A percentile compares a stretch with the other conserved stretches of the same genome.
phyloP scores from a whole-genome alignment of 2,113 vertebrate species.

The Chrysemys picta region DNA sequence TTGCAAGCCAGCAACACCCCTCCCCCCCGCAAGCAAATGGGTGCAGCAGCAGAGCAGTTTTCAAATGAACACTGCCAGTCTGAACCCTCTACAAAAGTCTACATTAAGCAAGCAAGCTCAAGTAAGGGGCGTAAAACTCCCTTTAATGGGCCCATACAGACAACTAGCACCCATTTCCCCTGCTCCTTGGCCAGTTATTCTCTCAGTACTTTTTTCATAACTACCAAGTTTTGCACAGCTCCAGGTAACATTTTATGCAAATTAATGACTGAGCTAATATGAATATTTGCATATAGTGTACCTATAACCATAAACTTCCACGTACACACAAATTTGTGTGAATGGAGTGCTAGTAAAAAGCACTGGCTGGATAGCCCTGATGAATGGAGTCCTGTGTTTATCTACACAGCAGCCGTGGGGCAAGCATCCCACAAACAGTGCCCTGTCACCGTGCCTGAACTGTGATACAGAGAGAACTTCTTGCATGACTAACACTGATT shows the following conservation, averaged over 20 bases:
- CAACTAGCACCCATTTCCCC: background rate
- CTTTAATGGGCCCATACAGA: background rate
- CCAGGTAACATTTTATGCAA: background rate
- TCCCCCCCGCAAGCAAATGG: background rate
- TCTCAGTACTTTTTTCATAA: background rate
- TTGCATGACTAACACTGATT: background rate
- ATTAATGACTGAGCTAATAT: background rate
- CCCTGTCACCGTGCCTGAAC: conserved; percentile 7
- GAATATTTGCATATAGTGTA: background rate
- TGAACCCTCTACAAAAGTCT: too few species aligned
- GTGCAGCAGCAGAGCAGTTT: background rate
- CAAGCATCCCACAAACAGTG: conserved; percentile 11
- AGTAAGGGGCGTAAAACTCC: background rate
- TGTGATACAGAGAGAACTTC: background rate
- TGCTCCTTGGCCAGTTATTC: background rate
- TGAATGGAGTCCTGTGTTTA: background rate
- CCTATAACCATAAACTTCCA: background rate
- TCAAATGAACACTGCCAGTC: background rate
- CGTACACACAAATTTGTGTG: background rate
- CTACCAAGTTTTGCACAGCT: background rate
- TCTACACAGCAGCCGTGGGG: background rate
- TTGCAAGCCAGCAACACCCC: background rate
- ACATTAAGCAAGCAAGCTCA: background rate
- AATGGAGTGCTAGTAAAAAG: background rate
- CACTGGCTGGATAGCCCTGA: background rate